Percentiles rank a stretch among this genome's conserved stretches.
Evolutionary conservation across 2,113 vertebrate species (phyloP).

Genomic region (Myodes glareolus): DNA sequence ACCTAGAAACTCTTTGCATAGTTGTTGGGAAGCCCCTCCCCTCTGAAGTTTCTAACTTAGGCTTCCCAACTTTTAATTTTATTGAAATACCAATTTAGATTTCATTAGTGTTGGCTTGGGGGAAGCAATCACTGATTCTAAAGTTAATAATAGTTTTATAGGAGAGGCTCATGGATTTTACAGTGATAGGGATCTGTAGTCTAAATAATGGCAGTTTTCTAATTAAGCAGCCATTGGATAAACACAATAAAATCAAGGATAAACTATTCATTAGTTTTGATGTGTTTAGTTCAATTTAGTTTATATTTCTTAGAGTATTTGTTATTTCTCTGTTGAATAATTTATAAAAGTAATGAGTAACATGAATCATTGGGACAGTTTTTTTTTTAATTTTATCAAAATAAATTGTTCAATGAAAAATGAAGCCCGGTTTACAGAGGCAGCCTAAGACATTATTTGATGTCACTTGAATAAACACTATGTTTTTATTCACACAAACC

Average conservation of each 20-base stretch:
- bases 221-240: conserved; percentile 75
- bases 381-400: conserved; percentile 68
- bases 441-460: conserved; percentile 10
- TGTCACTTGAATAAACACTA: conserved; percentile 9
- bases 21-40: background rate
- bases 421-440: conserved; percentile 34
- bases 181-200: conserved; percentile 48
- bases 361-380: conserved; percentile 66
- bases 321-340: conserved; percentile 73
- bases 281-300: conserved; percentile 66
- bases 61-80: conserved; percentile 54
- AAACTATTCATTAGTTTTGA: conserved; percentile 72
- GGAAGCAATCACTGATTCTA: conserved; percentile 53
- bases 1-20: conserved; percentile 52
- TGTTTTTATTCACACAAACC: conserved; percentile 9
- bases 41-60: conserved; percentile 49
- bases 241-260: conserved; percentile 69
- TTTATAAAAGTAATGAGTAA: conserved; percentile 74
- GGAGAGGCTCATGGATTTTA: conserved; percentile 50
- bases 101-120: conserved; percentile 62
- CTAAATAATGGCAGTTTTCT: conserved; percentile 70
- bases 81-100: conserved; percentile 65
- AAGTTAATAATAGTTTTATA: conserved; percentile 74
- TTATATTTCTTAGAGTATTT: conserved; percentile 62
- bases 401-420: conserved; percentile 67